Evolutionary conservation across 2,797 vertebrate genomes (phyloP).

Genomic region (Eulemur rubriventer): DNA sequence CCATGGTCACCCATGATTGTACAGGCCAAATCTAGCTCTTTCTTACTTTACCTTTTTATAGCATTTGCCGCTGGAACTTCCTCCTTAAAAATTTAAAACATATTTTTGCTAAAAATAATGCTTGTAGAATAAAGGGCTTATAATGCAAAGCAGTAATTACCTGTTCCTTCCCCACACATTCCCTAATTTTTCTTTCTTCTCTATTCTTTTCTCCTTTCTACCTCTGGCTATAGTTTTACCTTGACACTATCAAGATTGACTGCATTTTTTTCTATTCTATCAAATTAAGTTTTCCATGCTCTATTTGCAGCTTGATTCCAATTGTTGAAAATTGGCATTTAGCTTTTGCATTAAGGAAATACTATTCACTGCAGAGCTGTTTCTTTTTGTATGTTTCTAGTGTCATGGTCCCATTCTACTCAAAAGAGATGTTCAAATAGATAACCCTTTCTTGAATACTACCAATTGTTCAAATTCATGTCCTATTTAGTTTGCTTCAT

Average conservation of each 20-base stretch:
- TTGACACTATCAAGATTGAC: not conserved
- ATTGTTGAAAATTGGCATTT: not conserved
- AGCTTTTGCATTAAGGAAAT: conserved; percentile 2
- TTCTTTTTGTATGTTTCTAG: not conserved
- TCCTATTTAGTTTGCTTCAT: not conserved
- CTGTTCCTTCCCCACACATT: not conserved
- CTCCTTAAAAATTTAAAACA: not conserved
- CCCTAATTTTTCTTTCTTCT: not conserved
- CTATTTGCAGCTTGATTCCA: not conserved
- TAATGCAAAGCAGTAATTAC: not conserved
- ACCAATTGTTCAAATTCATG: not conserved
- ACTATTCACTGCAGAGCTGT: not conserved
- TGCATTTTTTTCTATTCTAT: not conserved
- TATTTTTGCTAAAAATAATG: not conserved
- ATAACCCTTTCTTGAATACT: not conserved
- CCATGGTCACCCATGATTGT: not conserved
- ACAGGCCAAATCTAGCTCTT: not conserved
- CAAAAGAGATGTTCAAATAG: not conserved
- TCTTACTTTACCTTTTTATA: conserved; percentile 34
- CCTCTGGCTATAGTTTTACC: not conserved
- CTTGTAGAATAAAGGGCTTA: not conserved
- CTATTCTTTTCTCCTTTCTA: not conserved
- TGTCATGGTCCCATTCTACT: not conserved
- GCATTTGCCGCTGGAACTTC: not conserved
- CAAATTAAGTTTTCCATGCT: not conserved